A percentile compares a stretch with the other conserved stretches of the same genome.
phyloP scores from a whole-genome alignment of 2,888 invertebrate genomes.

The Pyrrhosoma nymphula region DNA sequence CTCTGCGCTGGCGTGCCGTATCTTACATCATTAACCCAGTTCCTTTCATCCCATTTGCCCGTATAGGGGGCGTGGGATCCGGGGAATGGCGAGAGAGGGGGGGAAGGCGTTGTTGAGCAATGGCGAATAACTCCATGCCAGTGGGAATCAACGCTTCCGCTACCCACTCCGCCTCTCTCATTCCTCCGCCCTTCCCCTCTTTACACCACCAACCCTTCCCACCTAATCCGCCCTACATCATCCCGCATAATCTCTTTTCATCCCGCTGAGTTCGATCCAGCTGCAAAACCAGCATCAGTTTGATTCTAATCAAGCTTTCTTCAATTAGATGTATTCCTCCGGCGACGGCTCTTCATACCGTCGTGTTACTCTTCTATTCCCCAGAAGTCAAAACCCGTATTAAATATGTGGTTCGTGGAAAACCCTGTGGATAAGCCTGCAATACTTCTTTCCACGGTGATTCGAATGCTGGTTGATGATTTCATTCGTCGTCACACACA shows the following conservation, averaged over 20 bases:
- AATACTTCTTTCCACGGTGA: too few species aligned
- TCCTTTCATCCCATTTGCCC: conserved; percentile 54
- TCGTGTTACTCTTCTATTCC: not conserved
- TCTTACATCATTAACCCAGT: conserved; percentile 65
- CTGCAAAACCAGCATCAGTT: not conserved
- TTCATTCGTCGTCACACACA: too few species aligned
- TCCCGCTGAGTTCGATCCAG: not conserved
- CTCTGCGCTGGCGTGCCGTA: conserved; percentile 40
- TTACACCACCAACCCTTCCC: not conserved
- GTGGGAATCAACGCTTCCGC: not conserved
- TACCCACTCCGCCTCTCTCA: not conserved
- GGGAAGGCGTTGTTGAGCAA: too few species aligned
- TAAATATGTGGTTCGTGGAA: not conserved
- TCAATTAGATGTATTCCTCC: not conserved
- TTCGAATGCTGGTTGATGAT: too few species aligned
- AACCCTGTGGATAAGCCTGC: not conserved
- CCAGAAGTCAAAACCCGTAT: not conserved
- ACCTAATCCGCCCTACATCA: not conserved
- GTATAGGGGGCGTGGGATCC: not conserved
- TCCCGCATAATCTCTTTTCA: conserved; percentile 28
- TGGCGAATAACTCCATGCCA: too few species aligned
- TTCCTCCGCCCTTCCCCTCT: not conserved
- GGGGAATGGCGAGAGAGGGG: not conserved
- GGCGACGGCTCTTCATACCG: not conserved
- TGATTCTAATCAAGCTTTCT: not conserved